These are phyloP conservation scores for Microcebus tavaratra DNA, from an alignment of 2,113 vertebrate genomes.

Conservation along the genomic window DNA sequence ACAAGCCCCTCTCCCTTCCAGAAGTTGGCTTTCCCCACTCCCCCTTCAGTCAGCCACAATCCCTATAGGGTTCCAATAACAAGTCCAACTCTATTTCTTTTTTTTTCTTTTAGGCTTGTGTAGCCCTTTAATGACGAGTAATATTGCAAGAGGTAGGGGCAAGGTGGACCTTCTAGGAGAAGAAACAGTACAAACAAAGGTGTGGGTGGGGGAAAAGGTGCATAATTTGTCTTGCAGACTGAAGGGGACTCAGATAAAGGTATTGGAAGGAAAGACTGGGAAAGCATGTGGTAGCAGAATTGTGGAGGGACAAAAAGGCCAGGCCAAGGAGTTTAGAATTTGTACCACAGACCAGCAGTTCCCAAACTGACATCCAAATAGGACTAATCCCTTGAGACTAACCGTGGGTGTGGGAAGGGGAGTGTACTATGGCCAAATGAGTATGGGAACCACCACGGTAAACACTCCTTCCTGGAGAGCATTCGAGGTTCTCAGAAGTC, in stretches of 20 bases:
- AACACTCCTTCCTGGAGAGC: background rate
- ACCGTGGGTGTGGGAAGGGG: background rate
- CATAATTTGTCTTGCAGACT: accelerated
- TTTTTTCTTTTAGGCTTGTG: background rate
- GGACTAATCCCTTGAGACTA: background rate
- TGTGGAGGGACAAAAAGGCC: background rate
- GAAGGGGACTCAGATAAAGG: background rate
- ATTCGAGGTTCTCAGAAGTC: background rate
- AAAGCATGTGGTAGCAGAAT: background rate
- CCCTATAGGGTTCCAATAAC: background rate
- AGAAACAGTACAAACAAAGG: background rate
- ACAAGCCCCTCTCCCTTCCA: background rate
- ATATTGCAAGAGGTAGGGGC: background rate
- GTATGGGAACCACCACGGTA: background rate
- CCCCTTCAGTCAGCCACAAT: background rate
- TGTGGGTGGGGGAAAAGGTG: background rate
- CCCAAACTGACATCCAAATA: background rate
- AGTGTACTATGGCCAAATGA: background rate
- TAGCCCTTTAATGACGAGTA: background rate
- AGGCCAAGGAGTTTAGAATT: background rate
- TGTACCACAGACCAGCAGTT: background rate
- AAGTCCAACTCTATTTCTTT: background rate
- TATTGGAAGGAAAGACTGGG: too few relatives aligned
- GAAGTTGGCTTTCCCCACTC: background rate
- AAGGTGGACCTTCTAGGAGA: background rate